Percentiles rank a stretch among this genome's conserved stretches.
Conservation (phyloP, 2,888 invertebrate species). For the Phalangium opilio region DNA sequence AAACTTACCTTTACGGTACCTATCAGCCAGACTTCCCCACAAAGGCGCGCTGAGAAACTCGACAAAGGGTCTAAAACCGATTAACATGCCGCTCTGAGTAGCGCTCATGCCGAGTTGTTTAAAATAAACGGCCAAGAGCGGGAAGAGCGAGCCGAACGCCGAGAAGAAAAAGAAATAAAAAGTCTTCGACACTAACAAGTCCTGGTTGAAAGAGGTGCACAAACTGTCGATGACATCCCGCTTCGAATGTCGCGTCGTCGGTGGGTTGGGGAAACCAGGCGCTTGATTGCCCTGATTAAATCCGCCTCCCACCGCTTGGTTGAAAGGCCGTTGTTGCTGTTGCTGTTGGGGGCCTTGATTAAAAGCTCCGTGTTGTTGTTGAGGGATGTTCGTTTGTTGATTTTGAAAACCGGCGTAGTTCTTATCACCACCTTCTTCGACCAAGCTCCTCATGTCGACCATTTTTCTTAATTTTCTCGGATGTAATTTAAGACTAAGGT, state of each 20-base stretch:
- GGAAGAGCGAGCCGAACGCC: slow-evolving; percentile 94
- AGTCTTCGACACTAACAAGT: slow-evolving; percentile 82
- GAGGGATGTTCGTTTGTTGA: too few relatives aligned
- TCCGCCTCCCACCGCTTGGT: too few relatives aligned
- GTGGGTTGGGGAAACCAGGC: too few relatives aligned
- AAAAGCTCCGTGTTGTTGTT: too few relatives aligned
- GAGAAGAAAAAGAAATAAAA: slow-evolving; percentile 99
- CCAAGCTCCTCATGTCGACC: not conserved
- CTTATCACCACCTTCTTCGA: not conserved
- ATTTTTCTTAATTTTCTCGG: not conserved
- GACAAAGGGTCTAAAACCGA: slow-evolving; percentile 89
- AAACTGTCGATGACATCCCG: slow-evolving; percentile 61
- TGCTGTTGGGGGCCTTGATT: too few relatives aligned
- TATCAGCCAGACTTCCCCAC: slow-evolving; percentile 90
- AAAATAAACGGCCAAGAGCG: slow-evolving; percentile 96
- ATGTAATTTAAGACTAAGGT: too few relatives aligned
- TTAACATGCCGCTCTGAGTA: slow-evolving; percentile 71
- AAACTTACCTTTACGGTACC: slow-evolving; percentile 64
- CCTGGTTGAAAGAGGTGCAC: slow-evolving; percentile 69
- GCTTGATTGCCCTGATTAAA: too few relatives aligned
- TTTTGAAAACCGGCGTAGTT: too few relatives aligned
- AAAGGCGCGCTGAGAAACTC: slow-evolving; percentile 95
- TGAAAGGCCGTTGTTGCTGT: too few relatives aligned
- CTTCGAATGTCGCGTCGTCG: not conserved
- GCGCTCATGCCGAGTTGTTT: slow-evolving; percentile 99